Evolutionary conservation across 1,140 invertebrate genomes (phyloP), one percentile per base, ranked within the genome.

Genomic region (Achatina immaculata): DNA sequence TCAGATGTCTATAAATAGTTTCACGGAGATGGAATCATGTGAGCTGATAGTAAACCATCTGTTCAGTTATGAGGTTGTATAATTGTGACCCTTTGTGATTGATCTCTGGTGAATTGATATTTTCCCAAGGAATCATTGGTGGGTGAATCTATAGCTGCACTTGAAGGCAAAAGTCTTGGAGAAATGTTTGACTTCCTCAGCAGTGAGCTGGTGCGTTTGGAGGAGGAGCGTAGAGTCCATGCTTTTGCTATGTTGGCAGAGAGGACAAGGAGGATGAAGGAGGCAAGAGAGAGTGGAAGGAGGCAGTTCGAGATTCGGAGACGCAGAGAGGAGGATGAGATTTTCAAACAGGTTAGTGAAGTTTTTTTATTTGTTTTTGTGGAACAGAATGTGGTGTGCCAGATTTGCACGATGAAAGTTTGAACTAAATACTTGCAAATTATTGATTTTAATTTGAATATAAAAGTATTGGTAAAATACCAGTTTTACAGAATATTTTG

Each of bases 161-260:
- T 92, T 38, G 92, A 95, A 86, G 94, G 94, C 6, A 92, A 92
- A 40, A 93, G 94, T 0, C 90, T 95, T 6, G 93, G 93, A 0
- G 93, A 93, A 24, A 93, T 94, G 73, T 86, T 95, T 77, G 94
- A 95, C 89, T 95, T 94, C 90, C 90, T 96, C n/a, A 94, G 94
- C 88, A 95, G 95, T 90, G 95, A 96, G 91, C 88, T 95, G 71
- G 89, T 93, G 69, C 92, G 94, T 82, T 90, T 96, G 16, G 92
- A 94, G 79, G 94, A 95, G 82, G 95, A 96, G 90, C 91, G 94
- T n/a, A 92, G 93, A 78, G 94, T 94, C 28, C 95, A 95, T 84
- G 94, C 94, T 1, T 94, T 94, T 85, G 93, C 93, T 34, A 92
- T 95, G 84, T 82, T 95, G 45, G 93, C 93, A 84, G 94, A 95